A percentile compares a stretch with the other conserved stretches of the same genome.
Conservation (phyloP, 2,113 vertebrate genomes). For the Anarhynchus alexandrinus region DNA sequence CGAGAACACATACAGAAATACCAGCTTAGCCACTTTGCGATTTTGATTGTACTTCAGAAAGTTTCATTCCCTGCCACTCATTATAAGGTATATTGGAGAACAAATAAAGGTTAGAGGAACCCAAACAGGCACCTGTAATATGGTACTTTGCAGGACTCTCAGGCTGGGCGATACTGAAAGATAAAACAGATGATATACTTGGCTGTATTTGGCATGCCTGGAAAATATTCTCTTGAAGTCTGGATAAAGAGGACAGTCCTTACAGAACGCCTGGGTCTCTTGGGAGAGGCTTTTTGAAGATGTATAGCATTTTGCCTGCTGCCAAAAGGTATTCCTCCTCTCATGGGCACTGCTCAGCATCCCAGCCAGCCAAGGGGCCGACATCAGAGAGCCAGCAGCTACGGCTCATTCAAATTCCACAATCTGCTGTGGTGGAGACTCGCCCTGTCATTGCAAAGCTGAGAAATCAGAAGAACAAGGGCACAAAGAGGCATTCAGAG, state of each 20-base stretch:
- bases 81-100: neutral
- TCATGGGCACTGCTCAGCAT: neutral
- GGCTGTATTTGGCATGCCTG: neutral
- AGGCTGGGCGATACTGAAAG: neutral
- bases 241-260: neutral
- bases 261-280: neutral
- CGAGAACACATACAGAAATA: neutral
- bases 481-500: neutral
- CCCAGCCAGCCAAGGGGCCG: neutral
- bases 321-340: neutral
- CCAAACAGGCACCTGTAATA: neutral
- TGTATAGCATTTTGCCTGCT: neutral
- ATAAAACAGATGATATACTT: neutral
- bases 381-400: neutral
- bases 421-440: neutral
- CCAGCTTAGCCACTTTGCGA: neutral
- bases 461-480: neutral
- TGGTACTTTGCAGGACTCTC: neutral
- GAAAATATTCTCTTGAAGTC: neutral
- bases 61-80: neutral
- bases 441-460: neutral
- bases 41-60: neutral
- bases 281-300: neutral
- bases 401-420: neutral
- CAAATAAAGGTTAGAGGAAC: neutral